phyloP scores from a whole-genome alignment of 2,888 invertebrate species.

The Ennomos quercinarius region DNA sequence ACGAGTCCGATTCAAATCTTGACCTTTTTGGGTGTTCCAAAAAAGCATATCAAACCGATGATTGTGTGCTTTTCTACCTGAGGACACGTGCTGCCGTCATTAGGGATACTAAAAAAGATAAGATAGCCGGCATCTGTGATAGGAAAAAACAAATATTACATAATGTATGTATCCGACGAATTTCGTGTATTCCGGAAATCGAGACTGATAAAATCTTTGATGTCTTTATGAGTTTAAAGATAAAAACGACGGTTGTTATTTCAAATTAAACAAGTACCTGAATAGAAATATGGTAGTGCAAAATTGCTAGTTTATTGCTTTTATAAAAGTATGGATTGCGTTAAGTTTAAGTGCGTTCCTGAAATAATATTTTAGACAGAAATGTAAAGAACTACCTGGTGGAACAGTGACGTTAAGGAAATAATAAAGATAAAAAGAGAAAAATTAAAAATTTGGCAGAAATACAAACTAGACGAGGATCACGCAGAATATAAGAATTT shows the following conservation, averaged over 20 bases:
- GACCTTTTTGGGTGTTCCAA: conserved; percentile 20
- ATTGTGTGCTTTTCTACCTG: conserved; percentile 44
- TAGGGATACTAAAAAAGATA: conserved; percentile 52
- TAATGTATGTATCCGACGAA: conserved; percentile 2
- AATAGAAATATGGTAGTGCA: too few relatives aligned
- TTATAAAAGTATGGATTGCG: too few relatives aligned
- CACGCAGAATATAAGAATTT: too few relatives aligned
- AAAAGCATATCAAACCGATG: conserved; percentile 49
- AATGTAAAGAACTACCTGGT: too few relatives aligned
- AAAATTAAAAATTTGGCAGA: too few relatives aligned
- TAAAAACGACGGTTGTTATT: neutral
- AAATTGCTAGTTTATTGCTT: too few relatives aligned
- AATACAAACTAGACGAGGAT: too few relatives aligned
- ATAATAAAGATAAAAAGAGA: too few relatives aligned
- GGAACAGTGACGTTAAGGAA: too few relatives aligned
- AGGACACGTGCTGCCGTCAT: conserved; percentile 56
- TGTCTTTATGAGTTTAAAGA: neutral
- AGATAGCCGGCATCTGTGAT: conserved; percentile 44
- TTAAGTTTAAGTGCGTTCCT: too few relatives aligned
- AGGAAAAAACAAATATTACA: conserved; percentile 35
- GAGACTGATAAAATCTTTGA: neutral
- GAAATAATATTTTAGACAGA: too few relatives aligned
- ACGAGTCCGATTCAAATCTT: conserved; percentile 12
- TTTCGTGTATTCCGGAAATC: conserved; percentile 20
- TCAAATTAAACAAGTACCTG: too few relatives aligned